Conservation (phyloP, 1,140 invertebrate genomes). For the Habropoda laboriosa region DNA sequence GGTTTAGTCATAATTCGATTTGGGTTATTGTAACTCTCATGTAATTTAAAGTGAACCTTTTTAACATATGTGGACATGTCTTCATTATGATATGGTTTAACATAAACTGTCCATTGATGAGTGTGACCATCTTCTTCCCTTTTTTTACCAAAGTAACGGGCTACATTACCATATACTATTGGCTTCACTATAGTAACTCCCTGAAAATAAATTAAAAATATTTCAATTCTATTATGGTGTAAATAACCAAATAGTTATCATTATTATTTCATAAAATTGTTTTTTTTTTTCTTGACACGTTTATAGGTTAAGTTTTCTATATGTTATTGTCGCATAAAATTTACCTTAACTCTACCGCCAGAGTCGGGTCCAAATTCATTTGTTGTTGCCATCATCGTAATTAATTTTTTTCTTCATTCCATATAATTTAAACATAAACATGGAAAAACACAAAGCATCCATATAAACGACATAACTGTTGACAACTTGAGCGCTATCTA, state of each 20-base stretch:
- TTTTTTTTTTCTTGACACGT: neutral
- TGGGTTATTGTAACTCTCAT: slow-evolving; percentile 98
- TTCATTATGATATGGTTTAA: slow-evolving; percentile 96
- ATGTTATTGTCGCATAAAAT: neutral
- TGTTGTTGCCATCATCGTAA: slow-evolving; percentile 83
- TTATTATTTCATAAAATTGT: neutral
- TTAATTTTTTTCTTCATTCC: neutral
- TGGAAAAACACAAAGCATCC: neutral
- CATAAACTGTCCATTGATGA: slow-evolving; percentile 99
- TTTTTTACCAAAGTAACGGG: slow-evolving; percentile 97
- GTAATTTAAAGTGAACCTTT: slow-evolving; percentile 98
- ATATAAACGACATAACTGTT: neutral
- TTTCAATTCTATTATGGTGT: neutral
- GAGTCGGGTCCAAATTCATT: slow-evolving; percentile 92
- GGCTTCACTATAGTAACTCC: slow-evolving; percentile 96
- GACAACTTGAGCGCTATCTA: neutral
- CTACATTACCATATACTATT: slow-evolving; percentile 98
- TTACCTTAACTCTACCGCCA: slow-evolving; percentile 89
- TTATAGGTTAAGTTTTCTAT: slow-evolving; percentile 16
- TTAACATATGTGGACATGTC: slow-evolving; percentile 98
- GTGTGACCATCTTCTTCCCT: slow-evolving; percentile 99
- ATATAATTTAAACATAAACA: neutral
- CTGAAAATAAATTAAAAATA: slow-evolving; percentile 80
- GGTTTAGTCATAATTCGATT: slow-evolving; percentile 96
- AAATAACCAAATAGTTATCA: neutral